These are phyloP conservation scores for Listronotus oregonensis DNA, from an alignment of 1,140 invertebrate species.

Conservation along the genomic window DNA sequence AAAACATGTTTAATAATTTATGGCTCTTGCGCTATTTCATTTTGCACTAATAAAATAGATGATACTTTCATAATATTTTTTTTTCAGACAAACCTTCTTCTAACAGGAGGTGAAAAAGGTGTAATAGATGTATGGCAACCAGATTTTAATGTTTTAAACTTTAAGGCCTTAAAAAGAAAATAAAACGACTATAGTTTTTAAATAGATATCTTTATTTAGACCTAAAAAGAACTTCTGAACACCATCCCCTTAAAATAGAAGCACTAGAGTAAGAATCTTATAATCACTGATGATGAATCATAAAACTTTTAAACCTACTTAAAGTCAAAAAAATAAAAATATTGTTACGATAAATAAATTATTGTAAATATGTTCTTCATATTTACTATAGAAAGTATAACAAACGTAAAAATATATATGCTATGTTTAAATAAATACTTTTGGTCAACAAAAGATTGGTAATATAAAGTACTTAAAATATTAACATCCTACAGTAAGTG, in stretches of 20 bases:
- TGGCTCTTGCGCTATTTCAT: too few relatives aligned
- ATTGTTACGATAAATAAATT: neutral
- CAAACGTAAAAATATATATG: constrained; percentile 21
- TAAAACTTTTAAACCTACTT: too few relatives aligned
- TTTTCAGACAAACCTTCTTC: constrained; percentile 61
- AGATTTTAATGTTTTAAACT: constrained; percentile 15
- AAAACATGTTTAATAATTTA: too few relatives aligned
- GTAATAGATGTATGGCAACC: constrained; percentile 65
- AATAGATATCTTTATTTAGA: constrained; percentile 8
- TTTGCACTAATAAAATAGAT: neutral
- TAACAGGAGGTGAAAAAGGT: constrained; percentile 71
- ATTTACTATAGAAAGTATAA: constrained; percentile 15
- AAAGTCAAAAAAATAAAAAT: too few relatives aligned
- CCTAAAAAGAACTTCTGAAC: constrained; percentile 10
- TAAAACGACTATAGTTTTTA: neutral
- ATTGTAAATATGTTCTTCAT: constrained; percentile 15
- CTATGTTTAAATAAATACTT: constrained; percentile 27
- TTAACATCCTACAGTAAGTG: neutral
- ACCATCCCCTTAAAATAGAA: constrained; percentile 4
- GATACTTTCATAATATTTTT: constrained; percentile 41
- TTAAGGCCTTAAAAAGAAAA: constrained; percentile 1
- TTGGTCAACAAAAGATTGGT: constrained; percentile 15
- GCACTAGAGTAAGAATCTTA: too few relatives aligned
- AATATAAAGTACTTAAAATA: too few relatives aligned
- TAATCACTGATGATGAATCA: too few relatives aligned